Base-by-base conservation (phyloP, 2,888 invertebrate species). In the Drosophila cognata region DNA sequence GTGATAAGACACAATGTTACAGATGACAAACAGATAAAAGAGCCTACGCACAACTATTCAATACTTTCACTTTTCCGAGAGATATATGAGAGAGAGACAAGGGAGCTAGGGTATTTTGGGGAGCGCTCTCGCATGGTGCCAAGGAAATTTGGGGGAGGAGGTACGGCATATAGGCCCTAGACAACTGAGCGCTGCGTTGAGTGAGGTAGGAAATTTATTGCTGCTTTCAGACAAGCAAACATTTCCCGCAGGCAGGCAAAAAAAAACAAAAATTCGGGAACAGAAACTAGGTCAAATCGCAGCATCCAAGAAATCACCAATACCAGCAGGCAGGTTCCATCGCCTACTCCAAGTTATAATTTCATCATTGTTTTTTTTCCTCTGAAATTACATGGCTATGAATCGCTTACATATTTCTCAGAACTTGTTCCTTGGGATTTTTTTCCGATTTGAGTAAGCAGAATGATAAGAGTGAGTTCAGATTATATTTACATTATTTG, bases 171-270 rank as follows among this genome's bases (percentile, higher is more conserved):
- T 41, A 51, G 79, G 69, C 86, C 84, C 86, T 85, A 85, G 84
- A 82, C 88, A 84, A 85, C 86, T 41, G 84, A 79, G 63, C 75
- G 78, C 38, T 74, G 80, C 73, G 80, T 85, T 85, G 85, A 88
- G 84, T 86, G 88, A 84, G 85, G 84, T 84, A 88, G 86, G 88
- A 88, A 84, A 84, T 84, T 88, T 84, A 88, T 84, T 33, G 86
- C 70, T 79, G 77, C 85, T 84, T 85, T 84, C 86, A 79, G 77
- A 38, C 51, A 35, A 57, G 38, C 38, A 51, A 29, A 61, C 28
- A 51, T 16, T 31, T 57, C 43, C 38, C 43, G 50, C 35, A 70
- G 65, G 51, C 65, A 64, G 71, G 70, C 41, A 67, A 57, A 71
- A 57, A 70, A 58, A 80, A 63, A 76, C 62, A 62, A 59, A 69